Evolutionary conservation across 1,140 invertebrate genomes (phyloP).

Genomic region (Bombus vancouverensis): DNA sequence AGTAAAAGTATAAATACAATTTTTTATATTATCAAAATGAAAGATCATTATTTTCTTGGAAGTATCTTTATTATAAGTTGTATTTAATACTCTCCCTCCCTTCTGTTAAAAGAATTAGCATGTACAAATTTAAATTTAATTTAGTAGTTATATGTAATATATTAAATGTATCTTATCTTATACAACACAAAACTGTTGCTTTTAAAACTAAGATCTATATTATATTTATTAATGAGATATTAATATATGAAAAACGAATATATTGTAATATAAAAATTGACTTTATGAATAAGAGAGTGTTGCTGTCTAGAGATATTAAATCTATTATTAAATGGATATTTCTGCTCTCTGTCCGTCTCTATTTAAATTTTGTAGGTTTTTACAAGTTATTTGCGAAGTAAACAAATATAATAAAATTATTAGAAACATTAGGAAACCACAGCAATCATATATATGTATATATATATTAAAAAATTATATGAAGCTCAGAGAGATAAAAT

Average conservation of each 20-base stretch:
- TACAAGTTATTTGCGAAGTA: neutral
- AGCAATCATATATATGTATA: neutral
- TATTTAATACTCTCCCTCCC: neutral
- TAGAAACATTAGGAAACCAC: neutral
- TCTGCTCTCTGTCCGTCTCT: neutral
- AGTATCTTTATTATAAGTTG: no score
- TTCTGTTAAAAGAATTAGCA: neutral
- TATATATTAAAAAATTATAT: constrained; percentile 6
- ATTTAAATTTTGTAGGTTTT: neutral
- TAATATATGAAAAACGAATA: neutral
- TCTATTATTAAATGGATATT: neutral
- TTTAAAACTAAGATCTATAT: neutral
- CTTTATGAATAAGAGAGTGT: neutral
- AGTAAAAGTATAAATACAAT: constrained; percentile 9
- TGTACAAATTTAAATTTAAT: neutral
- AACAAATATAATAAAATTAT: neutral
- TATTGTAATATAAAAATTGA: neutral
- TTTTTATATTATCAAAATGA: constrained; percentile 52
- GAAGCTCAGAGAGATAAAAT: constrained; percentile 48
- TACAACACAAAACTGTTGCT: neutral
- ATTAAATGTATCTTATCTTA: neutral
- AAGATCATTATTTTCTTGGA: constrained; percentile 30
- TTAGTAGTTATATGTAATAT: neutral
- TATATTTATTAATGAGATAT: neutral
- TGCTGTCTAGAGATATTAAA: neutral